Conservation (phyloP, 1,140 invertebrate species). For the Platyura marginata region DNA sequence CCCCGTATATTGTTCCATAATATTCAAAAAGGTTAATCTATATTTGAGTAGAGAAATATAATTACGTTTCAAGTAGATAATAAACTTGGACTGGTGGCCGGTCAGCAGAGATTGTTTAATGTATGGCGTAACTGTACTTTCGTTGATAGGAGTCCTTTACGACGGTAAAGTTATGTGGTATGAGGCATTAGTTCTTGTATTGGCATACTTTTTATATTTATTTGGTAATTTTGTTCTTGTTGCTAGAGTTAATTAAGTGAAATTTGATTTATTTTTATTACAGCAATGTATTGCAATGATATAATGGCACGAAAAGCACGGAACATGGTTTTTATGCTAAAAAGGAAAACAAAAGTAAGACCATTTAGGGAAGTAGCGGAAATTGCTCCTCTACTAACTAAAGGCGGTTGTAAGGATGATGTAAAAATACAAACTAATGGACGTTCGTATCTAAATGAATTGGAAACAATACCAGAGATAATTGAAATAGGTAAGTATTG, state of each 20-base stretch:
- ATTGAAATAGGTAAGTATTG: too few species aligned
- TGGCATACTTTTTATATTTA: slow-evolving; percentile 58
- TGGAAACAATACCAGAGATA: too few species aligned
- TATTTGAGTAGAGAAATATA: not conserved
- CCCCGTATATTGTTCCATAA: not conserved
- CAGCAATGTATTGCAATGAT: slow-evolving; percentile 19
- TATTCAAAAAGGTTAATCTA: too few species aligned
- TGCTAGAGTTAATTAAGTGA: not conserved
- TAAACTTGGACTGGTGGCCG: slow-evolving; percentile 78
- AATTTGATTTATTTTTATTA: slow-evolving; percentile 3
- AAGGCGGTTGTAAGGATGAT: too few species aligned
- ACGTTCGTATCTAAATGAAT: too few species aligned
- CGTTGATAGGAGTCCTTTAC: slow-evolving; percentile 56
- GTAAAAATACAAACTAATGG: too few species aligned
- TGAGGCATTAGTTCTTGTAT: slow-evolving; percentile 51
- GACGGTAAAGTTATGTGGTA: slow-evolving; percentile 67
- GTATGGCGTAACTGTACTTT: slow-evolving; percentile 61
- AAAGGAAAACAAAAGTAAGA: slow-evolving; percentile 9
- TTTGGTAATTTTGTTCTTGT: slow-evolving; percentile 18
- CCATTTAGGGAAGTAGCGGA: slow-evolving; percentile 5
- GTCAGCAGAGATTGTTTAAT: slow-evolving; percentile 70
- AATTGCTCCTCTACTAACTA: slow-evolving; percentile 4
- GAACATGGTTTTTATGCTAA: slow-evolving; percentile 10
- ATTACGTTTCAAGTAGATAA: slow-evolving; percentile 30
- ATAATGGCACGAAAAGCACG: slow-evolving; percentile 5